Evolutionary conservation across 2,888 invertebrate genomes (phyloP), one percentile per base, ranked within the genome.

Genomic region (Acrobasis repandana): DNA sequence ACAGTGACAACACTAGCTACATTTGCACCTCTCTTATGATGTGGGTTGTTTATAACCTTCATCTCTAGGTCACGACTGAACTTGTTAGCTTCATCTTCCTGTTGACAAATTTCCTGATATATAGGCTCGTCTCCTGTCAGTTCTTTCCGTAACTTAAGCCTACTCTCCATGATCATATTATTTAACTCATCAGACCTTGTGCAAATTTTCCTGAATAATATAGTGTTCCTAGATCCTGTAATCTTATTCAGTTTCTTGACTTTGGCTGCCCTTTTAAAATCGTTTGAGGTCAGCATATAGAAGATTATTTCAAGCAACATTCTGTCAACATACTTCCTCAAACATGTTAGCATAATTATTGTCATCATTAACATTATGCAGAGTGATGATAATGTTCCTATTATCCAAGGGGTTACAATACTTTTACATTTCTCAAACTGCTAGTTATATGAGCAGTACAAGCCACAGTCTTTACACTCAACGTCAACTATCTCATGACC

Each of bases 401-500:
- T n/a, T 5, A 47, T 47, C 47, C 6, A n/a, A 9, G 9, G 16
- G n/a, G 8, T 36, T 8, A 36, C 9, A 10, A 8, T 36, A 8
- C 36, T 47, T n/a, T 16, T 47, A 16, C 47, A 47, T 16, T 47
- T 20, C 33, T 51, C 20, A 56, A 60, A 60, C 28, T 60, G 60
- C 18, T 60, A 49, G n/a, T 60, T 60, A n/a, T 56, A 60, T n/a
- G 56, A 16, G 11, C 60, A 60, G n/a, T 56, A 60, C n/a, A 60
- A 14, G 1, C 60, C 60, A 56, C 56, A 60, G 14, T 60, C 56
- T n/a, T 56, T 60, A 28, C 56, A 56, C 11, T 47, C 49, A 5
- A 56, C 18, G 20, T 56, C 34, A 11, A 15, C n/a, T 5, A 56
- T 20, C 2, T 47, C 11, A 11, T 16, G 18, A 10, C 56, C 60